A percentile compares a stretch with the other conserved stretches of the same genome.
phyloP scores from a whole-genome alignment of 2,888 invertebrate genomes.

The Holacanthella duospinosa region DNA sequence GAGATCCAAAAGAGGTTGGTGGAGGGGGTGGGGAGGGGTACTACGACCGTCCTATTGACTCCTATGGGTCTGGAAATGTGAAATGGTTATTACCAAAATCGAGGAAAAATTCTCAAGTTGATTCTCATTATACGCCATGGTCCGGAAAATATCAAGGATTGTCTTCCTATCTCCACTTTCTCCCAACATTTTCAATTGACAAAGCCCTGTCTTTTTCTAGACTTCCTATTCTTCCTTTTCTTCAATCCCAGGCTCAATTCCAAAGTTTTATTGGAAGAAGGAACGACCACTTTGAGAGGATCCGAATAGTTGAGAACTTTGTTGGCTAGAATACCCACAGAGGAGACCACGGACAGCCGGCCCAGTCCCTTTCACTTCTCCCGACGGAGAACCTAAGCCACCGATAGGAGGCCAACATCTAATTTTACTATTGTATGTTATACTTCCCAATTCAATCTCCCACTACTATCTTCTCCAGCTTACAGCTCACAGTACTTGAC shows the following conservation, averaged over 20 bases:
- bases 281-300: not conserved
- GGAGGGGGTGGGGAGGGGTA: not conserved
- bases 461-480: not conserved
- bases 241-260: not conserved
- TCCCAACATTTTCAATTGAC: conserved; percentile 11
- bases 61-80: not conserved
- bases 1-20: not conserved
- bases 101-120: conserved; percentile 10
- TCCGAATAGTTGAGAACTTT: too few species aligned
- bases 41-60: not conserved
- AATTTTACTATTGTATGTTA: not conserved
- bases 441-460: not conserved
- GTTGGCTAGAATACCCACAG: too few species aligned
- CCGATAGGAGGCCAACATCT: not conserved
- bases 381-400: not conserved
- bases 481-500: too few species aligned
- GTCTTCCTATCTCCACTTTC: not conserved
- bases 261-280: not conserved
- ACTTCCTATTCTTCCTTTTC: not conserved
- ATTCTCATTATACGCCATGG: conserved; percentile 15
- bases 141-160: conserved; percentile 11
- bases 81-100: conserved; percentile 14
- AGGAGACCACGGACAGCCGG: too few species aligned
- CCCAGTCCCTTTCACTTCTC: not conserved
- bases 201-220: too few species aligned